A percentile compares a stretch with the other conserved stretches of the same genome.
Evolutionary conservation across 2,113 vertebrate species (phyloP).

Genomic region (Neoarius graeffei): DNA sequence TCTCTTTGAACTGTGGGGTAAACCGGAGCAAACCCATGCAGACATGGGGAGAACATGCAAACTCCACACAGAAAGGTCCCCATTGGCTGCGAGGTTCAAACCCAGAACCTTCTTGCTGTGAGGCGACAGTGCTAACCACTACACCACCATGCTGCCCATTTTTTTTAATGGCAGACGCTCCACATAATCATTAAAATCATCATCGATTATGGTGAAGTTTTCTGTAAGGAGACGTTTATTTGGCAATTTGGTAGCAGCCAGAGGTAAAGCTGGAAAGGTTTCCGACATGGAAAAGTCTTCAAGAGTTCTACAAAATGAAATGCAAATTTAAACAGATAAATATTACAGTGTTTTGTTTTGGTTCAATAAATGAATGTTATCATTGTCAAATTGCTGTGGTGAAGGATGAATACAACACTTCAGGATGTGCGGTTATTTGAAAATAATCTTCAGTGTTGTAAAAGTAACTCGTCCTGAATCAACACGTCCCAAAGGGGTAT

Average conservation of each 20-base stretch:
- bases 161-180: not conserved
- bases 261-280: not conserved
- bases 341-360: not conserved
- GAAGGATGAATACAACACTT: not conserved
- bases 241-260: not conserved
- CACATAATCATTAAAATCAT: not conserved
- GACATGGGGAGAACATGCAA: too few species aligned
- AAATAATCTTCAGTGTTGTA: not conserved
- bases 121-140: too few species aligned
- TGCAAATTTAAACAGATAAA: not conserved
- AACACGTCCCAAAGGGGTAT: not conserved
- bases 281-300: not conserved
- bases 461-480: not conserved
- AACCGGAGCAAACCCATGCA: too few species aligned
- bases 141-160: too few species aligned
- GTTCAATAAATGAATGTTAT: not conserved
- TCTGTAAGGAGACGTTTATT: not conserved
- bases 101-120: too few species aligned
- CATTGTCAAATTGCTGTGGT: not conserved
- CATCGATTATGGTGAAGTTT: not conserved
- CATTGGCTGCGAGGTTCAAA: too few species aligned
- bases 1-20: too few species aligned
- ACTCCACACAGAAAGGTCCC: too few species aligned
- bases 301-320: not conserved
- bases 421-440: not conserved